Evolutionary conservation across 2,113 vertebrate genomes (phyloP).

Genomic region (Tyrannus savana): DNA sequence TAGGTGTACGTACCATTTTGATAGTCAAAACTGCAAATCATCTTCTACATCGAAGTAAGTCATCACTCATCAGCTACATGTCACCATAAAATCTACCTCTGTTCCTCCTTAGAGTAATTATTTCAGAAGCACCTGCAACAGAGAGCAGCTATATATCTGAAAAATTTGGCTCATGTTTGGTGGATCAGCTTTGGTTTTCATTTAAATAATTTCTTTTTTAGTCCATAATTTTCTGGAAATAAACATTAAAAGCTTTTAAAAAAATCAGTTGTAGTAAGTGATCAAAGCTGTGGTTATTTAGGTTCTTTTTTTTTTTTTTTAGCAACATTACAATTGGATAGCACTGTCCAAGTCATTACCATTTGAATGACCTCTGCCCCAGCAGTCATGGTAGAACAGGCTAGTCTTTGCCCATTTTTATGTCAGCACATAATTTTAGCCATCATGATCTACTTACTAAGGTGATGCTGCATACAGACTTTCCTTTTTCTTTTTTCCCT

Average conservation of each 20-base stretch:
- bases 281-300: constrained; percentile 58
- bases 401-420: not conserved
- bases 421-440: not conserved
- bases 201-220: constrained; percentile 43
- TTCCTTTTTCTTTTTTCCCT: not conserved
- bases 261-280: constrained; percentile 19
- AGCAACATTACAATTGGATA: not conserved
- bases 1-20: not conserved
- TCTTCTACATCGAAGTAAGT: constrained; percentile 30
- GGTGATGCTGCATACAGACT: not conserved
- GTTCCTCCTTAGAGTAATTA: not conserved
- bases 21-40: constrained; percentile 20
- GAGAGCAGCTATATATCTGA: constrained; percentile 33
- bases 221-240: constrained; percentile 42
- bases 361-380: not conserved
- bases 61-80: constrained; percentile 29
- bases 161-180: constrained; percentile 25
- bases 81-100: constrained; percentile 4
- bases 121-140: constrained; percentile 56
- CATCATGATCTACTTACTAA: not conserved
- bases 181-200: constrained; percentile 63
- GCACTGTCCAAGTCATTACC: not conserved
- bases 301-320: not conserved
- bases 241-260: constrained; percentile 42
- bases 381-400: not conserved